Evolutionary conservation across 2,113 vertebrate species (phyloP), one percentile per base, ranked within the genome.

Genomic region (Callionymus lyra): DNA sequence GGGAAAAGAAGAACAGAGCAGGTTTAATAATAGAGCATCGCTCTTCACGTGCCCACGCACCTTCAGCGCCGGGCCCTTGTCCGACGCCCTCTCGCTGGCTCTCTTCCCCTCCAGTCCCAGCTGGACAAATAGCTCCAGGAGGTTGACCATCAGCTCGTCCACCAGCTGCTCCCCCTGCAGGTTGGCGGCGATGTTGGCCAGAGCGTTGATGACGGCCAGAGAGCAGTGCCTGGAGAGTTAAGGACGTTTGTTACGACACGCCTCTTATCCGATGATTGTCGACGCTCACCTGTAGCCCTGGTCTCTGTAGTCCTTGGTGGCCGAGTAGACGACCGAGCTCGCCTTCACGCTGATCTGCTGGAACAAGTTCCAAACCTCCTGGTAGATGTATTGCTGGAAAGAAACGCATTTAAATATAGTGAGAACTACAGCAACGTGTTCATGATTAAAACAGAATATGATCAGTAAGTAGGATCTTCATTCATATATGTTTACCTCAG

Each of bases 271-370:
- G 21, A 27, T 27, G 21, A 8, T n/a, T 27, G 21, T 27, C 21
- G 8, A 5, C 8, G 21, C 60, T 54, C 68, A 97, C 94, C 93
- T 94, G 70, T 97, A 97, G 54, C 94, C 94, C 2, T 97, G 93
- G 77, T 98, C 94, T 68, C 87, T 92, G 62, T 81, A 87, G 72
- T 97, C 94, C 71, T 94, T 97, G 13, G 93, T 90, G 6, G 92
- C 88, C 0, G 93, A 98, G 56, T 98, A 97, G 27, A 97, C 93
- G 34, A 93, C 87, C 4, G 93, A 97, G 58, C 94, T 97, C 70
- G 93, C 92, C 81, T 96, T 95, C 49, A 98, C 93, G 13, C 94
- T 97, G 60, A 98, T 98, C 77, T 97, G 93, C 78, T 97, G 93
- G 73, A 98, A 98, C 14, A 98, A 88, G 68, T 98, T 98, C 94